These are phyloP conservation scores for Calidris pugnax DNA, from an alignment of 2,113 vertebrate species.

Conservation along the genomic window DNA sequence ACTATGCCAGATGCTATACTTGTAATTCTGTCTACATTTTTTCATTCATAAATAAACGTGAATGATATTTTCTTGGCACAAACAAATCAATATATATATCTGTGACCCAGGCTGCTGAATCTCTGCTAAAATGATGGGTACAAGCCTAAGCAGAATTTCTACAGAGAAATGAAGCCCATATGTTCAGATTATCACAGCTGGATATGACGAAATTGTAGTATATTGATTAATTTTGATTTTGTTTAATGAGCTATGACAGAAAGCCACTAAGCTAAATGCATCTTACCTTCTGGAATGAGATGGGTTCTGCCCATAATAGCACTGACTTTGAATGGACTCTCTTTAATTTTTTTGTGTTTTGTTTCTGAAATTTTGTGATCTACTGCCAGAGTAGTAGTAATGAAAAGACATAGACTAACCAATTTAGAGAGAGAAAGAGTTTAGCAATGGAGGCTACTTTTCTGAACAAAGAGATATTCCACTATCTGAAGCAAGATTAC, in stretches of 20 bases:
- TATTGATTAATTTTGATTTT: conserved; percentile 10
- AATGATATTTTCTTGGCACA: background rate
- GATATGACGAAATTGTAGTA: background rate
- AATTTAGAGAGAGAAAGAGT: background rate
- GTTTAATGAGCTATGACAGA: conserved; percentile 2
- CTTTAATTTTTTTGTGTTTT: background rate
- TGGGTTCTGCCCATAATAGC: background rate
- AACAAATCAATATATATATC: background rate
- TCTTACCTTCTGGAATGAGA: background rate
- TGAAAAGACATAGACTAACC: background rate
- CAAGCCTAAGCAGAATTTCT: background rate
- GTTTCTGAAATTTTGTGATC: background rate
- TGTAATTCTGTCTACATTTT: background rate
- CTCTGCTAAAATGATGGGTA: background rate
- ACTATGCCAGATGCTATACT: background rate
- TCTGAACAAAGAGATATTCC: background rate
- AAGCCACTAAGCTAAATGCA: background rate
- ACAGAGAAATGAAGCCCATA: background rate
- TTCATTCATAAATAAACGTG: background rate
- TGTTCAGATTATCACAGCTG: conserved; percentile 4
- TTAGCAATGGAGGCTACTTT: background rate
- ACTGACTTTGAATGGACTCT: background rate
- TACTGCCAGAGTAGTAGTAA: background rate
- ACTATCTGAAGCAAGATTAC: background rate
- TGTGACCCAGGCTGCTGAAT: background rate